Evolutionary conservation across 2,888 invertebrate species (phyloP).

Genomic region (Fabriciana adippe): DNA sequence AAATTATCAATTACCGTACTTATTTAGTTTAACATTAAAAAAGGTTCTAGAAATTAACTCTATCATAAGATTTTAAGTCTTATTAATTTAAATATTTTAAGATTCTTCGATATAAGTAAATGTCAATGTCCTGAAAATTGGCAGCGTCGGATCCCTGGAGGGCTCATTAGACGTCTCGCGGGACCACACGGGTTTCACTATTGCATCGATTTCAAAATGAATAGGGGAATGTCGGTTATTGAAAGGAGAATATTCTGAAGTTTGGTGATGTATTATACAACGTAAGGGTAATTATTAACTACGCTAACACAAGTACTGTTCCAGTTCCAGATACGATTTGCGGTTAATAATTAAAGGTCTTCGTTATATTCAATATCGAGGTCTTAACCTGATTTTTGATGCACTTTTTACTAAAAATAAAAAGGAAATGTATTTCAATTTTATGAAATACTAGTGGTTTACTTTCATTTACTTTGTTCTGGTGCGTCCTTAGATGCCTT

Average conservation of each 20-base stretch:
- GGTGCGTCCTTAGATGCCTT: no score
- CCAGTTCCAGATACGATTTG: not conserved
- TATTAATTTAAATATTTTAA: not conserved
- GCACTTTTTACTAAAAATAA: no score
- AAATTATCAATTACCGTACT: no score
- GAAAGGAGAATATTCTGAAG: conserved; percentile 3
- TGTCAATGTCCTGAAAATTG: conserved; percentile 41
- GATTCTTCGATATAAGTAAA: conserved; percentile 20
- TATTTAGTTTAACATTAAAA: no score
- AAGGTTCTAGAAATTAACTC: no score
- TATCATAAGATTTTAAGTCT: no score
- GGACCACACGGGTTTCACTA: conserved; percentile 42
- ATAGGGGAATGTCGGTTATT: conserved; percentile 19
- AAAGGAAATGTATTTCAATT: no score
- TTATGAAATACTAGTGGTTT: no score
- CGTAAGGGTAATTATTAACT: not conserved
- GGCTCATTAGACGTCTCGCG: conserved; percentile 61
- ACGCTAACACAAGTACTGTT: not conserved
- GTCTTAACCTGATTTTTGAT: no score
- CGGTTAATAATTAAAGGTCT: not conserved
- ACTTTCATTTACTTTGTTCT: no score
- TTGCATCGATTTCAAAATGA: conserved; percentile 51
- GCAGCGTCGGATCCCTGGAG: conserved; percentile 52
- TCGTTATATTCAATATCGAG: no score
- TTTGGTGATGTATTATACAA: not conserved